A percentile compares a stretch with the other conserved stretches of the same genome.
These are phyloP conservation scores for Catagonus wagneri DNA, from an alignment of 2,113 vertebrate species.

Conservation along the genomic window DNA sequence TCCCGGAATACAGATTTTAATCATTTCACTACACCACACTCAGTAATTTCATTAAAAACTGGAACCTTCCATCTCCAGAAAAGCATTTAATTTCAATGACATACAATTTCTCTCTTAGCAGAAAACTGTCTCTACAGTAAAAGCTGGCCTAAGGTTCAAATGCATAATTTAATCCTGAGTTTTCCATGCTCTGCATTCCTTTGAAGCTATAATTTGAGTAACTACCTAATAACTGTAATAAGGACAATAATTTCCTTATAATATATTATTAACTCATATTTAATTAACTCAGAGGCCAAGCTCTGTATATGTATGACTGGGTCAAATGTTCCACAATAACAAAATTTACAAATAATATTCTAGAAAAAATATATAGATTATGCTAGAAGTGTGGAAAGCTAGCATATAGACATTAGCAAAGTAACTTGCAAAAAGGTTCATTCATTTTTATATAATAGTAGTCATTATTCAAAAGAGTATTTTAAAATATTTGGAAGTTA, in stretches of 20 bases:
- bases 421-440: constrained; percentile 69
- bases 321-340: constrained; percentile 88
- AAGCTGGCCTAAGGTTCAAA: constrained; percentile 96
- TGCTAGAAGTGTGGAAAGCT: constrained; percentile 63
- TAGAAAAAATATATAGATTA: constrained; percentile 74
- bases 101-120: constrained; percentile 93
- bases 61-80: constrained; percentile 95
- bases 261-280: constrained; percentile 91
- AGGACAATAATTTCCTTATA: constrained; percentile 94
- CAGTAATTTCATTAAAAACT: constrained; percentile 97
- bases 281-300: constrained; percentile 89
- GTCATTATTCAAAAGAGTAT: constrained; percentile 64
- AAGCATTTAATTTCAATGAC: constrained; percentile 98
- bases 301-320: constrained; percentile 87
- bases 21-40: constrained; percentile 93
- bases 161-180: constrained; percentile 95
- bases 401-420: constrained; percentile 70
- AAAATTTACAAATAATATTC: constrained; percentile 88
- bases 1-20: constrained; percentile 99
- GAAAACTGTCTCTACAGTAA: constrained; percentile 94
- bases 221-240: constrained; percentile 97
- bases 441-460: constrained; percentile 67
- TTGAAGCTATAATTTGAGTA: constrained; percentile 96
- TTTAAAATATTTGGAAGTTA: constrained; percentile 77
- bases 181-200: constrained; percentile 92